phyloP scores from a whole-genome alignment of 2,888 invertebrate species.

The Sicus ferrugineus region DNA sequence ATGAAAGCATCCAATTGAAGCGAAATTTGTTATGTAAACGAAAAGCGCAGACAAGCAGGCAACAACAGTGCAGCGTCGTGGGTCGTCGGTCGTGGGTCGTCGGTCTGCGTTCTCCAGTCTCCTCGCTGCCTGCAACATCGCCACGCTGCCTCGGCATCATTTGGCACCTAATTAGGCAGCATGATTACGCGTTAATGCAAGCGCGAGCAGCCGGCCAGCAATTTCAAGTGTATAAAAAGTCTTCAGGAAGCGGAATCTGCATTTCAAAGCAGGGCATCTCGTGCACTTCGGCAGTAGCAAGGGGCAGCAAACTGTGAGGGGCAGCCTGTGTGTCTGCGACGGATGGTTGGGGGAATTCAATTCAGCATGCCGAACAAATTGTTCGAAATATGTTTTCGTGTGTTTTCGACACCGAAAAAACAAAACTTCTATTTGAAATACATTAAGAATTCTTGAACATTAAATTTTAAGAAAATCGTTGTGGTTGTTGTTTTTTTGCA shows the following conservation, averaged over 20 bases:
- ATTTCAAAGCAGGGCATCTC: neutral
- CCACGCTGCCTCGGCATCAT: constrained; percentile 55
- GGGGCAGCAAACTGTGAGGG: too few relatives aligned
- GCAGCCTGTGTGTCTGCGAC: constrained; percentile 51
- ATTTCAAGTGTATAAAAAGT: too few relatives aligned
- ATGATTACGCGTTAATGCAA: constrained; percentile 56
- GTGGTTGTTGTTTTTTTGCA: too few relatives aligned
- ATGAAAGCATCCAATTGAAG: neutral
- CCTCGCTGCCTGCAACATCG: neutral
- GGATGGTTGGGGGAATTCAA: too few relatives aligned
- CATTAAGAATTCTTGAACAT: too few relatives aligned
- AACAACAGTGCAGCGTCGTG: constrained; percentile 3
- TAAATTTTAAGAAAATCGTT: too few relatives aligned
- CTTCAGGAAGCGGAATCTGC: too few relatives aligned
- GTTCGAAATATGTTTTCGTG: too few relatives aligned
- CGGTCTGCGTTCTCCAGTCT: too few relatives aligned
- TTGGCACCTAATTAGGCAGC: constrained; percentile 61
- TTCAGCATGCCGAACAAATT: too few relatives aligned
- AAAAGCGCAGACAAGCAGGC: constrained; percentile 27
- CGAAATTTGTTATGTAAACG: neutral
- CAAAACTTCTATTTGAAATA: too few relatives aligned
- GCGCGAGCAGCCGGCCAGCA: constrained; percentile 35
- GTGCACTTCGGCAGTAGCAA: neutral
- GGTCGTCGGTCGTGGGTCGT: constrained; percentile 11
- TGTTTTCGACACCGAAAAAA: too few relatives aligned